A percentile compares a stretch with the other conserved stretches of the same genome.
phyloP scores from a whole-genome alignment of 1,140 invertebrate species.

The Aleiodes sp. region DNA sequence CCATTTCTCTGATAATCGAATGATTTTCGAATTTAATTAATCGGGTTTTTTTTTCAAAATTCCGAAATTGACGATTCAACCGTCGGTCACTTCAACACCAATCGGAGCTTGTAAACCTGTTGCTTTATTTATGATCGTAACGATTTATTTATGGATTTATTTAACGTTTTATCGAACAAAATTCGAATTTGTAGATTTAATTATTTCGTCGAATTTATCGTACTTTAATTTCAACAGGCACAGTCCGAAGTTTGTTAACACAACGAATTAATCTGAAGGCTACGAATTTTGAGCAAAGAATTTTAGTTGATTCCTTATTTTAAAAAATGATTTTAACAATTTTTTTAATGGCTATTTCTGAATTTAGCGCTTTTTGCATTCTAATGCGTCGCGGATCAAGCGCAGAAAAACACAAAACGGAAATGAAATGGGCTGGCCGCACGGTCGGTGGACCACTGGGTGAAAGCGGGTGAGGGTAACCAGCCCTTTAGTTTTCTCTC shows the following conservation, averaged over 20 bases:
- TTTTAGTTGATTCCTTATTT: too few species aligned
- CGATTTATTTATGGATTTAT: neutral
- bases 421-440: conserved; percentile 47
- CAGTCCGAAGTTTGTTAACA: too few species aligned
- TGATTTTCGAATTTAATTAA: neutral
- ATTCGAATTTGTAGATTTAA: neutral
- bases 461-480: neutral
- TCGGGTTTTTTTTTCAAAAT: neutral
- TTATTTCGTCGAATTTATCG: too few species aligned
- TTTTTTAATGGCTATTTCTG: neutral
- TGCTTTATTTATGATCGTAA: conserved; percentile 4
- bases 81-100: neutral
- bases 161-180: neutral
- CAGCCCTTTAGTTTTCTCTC: neutral
- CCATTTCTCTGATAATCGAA: neutral
- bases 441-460: conserved; percentile 59
- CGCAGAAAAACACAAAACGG: conserved; percentile 32
- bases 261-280: too few species aligned
- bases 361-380: neutral
- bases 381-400: conserved; percentile 7
- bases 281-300: too few species aligned
- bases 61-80: too few species aligned
- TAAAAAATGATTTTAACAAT: neutral
- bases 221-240: too few species aligned
- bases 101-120: neutral